phyloP scores from a whole-genome alignment of 2,113 vertebrate genomes.

The Corydoras maculifer region DNA sequence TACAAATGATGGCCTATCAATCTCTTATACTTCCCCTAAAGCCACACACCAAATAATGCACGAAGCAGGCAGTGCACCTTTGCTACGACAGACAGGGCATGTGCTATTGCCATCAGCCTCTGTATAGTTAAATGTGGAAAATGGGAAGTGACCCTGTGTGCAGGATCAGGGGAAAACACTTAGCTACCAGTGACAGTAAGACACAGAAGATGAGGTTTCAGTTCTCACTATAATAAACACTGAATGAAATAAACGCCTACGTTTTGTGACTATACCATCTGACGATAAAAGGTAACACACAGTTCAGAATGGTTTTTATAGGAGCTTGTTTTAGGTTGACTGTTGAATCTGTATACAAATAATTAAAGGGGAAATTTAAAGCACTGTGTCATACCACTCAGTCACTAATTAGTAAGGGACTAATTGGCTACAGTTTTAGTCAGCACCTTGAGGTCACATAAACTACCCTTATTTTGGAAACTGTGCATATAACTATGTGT shows the following conservation, averaged over 20 bases:
- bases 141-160: slow-evolving; percentile 11
- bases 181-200: slow-evolving; percentile 24
- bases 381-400: neutral
- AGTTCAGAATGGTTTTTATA: too few species aligned
- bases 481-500: too few species aligned
- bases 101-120: slow-evolving; percentile 33
- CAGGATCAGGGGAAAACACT: slow-evolving; percentile 16
- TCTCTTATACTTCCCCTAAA: neutral
- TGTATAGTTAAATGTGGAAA: slow-evolving; percentile 29
- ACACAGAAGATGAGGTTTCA: slow-evolving; percentile 17
- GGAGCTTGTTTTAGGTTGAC: neutral
- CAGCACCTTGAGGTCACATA: neutral
- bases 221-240: neutral
- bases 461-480: neutral
- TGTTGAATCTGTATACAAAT: neutral
- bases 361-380: neutral
- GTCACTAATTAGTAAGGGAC: neutral
- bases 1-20: too few species aligned
- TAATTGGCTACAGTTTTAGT: neutral
- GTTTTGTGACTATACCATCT: too few species aligned
- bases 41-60: slow-evolving; percentile 3
- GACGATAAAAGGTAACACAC: too few species aligned
- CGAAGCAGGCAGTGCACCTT: neutral
- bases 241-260: too few species aligned
- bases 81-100: slow-evolving; percentile 13